Evolutionary conservation across 2,113 vertebrate genomes (phyloP).

Genomic region (Paedocypris sp.): DNA sequence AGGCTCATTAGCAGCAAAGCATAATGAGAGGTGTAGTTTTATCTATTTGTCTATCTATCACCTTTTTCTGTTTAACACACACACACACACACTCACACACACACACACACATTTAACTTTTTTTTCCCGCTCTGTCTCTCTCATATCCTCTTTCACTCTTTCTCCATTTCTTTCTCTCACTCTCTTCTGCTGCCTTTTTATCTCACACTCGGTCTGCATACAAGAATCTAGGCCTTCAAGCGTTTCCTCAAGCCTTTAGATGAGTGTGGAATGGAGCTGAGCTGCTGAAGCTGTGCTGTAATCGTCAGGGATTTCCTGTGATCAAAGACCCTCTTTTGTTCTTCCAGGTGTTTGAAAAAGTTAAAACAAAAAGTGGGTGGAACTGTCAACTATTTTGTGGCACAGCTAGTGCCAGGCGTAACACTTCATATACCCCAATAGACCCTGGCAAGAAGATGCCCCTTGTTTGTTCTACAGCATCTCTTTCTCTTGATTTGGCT

Average conservation of each 20-base stretch:
- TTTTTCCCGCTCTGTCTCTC: constrained; percentile 31
- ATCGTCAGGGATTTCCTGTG: constrained; percentile 58
- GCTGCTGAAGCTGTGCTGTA: constrained; percentile 40
- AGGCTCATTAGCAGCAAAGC: too few species aligned
- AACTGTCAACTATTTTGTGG: constrained; percentile 8
- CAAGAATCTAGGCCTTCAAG: constrained; percentile 35
- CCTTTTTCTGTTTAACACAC: too few species aligned
- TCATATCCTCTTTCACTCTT: constrained; percentile 34
- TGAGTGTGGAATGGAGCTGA: constrained; percentile 20
- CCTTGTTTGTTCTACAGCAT: too few species aligned
- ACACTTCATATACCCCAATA: not conserved
- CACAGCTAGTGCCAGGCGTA: constrained; percentile 2
- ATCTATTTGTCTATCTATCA: too few species aligned
- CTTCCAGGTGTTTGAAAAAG: constrained; percentile 62
- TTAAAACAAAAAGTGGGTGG: constrained; percentile 50
- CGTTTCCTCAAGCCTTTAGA: not conserved
- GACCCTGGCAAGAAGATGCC: not conserved
- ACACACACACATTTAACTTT: too few species aligned
- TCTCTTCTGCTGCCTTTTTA: not conserved
- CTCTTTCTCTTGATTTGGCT: too few species aligned
- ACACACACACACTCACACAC: too few species aligned
- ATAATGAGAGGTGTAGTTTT: too few species aligned
- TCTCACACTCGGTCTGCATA: constrained; percentile 8
- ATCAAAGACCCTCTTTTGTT: constrained; percentile 67
- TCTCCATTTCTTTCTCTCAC: not conserved